phyloP scores from a whole-genome alignment of 2,797 vertebrate genomes.

The Acipenser oxyrinchus region DNA sequence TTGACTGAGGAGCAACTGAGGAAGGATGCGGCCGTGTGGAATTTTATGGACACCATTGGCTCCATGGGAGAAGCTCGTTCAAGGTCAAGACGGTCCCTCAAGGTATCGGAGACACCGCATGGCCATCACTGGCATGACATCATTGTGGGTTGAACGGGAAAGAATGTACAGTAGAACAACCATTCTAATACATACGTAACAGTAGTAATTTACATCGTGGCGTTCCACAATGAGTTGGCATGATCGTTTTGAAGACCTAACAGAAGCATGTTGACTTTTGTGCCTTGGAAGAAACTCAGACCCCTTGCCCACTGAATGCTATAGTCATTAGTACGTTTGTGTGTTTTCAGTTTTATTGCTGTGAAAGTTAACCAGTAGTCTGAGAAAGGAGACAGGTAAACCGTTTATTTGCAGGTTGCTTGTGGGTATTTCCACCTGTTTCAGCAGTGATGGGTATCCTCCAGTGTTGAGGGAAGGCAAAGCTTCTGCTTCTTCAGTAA shows the following conservation, averaged over 20 bases:
- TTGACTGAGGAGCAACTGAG: slow-evolving; percentile 59
- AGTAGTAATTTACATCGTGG: not conserved
- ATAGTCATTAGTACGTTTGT: too few relatives aligned
- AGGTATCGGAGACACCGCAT: slow-evolving; percentile 48
- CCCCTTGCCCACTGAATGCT: too few relatives aligned
- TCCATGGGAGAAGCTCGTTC: slow-evolving; percentile 31
- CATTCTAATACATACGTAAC: not conserved
- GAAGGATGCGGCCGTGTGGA: slow-evolving; percentile 52
- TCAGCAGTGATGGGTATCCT: too few relatives aligned
- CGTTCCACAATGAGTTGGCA: not conserved
- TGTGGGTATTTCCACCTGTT: too few relatives aligned
- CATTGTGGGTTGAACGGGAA: not conserved
- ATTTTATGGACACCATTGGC: slow-evolving; percentile 32
- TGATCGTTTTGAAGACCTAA: not conserved
- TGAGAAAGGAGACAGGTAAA: too few relatives aligned
- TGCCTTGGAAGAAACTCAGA: too few relatives aligned
- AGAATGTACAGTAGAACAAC: not conserved
- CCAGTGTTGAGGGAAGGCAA: too few relatives aligned
- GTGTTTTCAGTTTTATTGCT: too few relatives aligned
- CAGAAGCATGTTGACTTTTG: not conserved
- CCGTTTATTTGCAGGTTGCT: too few relatives aligned
- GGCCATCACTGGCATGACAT: slow-evolving; percentile 1
- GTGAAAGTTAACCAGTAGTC: too few relatives aligned
- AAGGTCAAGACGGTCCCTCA: slow-evolving; percentile 38
- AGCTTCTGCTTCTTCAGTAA: too few relatives aligned